These are phyloP conservation scores for Caenorhabditis imperialis DNA, from an alignment of 2,888 invertebrate species.

Conservation along the genomic window DNA sequence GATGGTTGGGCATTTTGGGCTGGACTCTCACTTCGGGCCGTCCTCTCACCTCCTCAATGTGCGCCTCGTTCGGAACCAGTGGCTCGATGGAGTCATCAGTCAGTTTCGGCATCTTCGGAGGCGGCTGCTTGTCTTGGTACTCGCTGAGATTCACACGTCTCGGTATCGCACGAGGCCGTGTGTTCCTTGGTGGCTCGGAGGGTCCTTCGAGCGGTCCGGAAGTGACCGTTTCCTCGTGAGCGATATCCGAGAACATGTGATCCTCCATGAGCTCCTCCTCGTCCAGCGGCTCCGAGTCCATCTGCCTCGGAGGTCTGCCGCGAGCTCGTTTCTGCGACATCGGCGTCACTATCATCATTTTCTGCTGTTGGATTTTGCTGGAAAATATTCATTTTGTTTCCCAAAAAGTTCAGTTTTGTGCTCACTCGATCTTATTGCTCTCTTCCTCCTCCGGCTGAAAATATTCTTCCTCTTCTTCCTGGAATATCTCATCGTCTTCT, in stretches of 20 bases:
- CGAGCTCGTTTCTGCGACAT: conserved; percentile 39
- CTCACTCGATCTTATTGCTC: conserved; percentile 34
- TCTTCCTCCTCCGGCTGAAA: conserved; percentile 5
- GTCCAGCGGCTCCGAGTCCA: background rate
- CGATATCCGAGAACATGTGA: background rate
- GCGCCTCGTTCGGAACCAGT: conserved; percentile 15
- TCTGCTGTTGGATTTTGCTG: conserved; percentile 49
- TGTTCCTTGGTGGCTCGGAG: background rate
- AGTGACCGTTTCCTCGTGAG: background rate
- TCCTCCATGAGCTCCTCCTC: background rate
- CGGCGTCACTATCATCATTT: conserved; percentile 45
- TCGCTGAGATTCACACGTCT: conserved; percentile 14
- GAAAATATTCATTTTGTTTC: too few relatives aligned
- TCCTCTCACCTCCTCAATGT: conserved; percentile 12
- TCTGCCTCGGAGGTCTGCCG: conserved; percentile 19
- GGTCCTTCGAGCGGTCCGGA: conserved; percentile 8
- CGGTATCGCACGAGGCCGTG: conserved; percentile 8
- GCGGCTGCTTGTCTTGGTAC: background rate
- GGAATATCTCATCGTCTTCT: background rate
- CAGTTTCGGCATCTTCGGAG: background rate
- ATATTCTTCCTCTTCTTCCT: conserved; percentile 10
- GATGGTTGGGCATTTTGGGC: background rate
- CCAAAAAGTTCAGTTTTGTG: too few relatives aligned
- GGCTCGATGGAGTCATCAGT: conserved; percentile 15
- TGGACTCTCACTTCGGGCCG: background rate